phyloP scores from a whole-genome alignment of 2,888 invertebrate species.

The Drosophila kambysellisi region DNA sequence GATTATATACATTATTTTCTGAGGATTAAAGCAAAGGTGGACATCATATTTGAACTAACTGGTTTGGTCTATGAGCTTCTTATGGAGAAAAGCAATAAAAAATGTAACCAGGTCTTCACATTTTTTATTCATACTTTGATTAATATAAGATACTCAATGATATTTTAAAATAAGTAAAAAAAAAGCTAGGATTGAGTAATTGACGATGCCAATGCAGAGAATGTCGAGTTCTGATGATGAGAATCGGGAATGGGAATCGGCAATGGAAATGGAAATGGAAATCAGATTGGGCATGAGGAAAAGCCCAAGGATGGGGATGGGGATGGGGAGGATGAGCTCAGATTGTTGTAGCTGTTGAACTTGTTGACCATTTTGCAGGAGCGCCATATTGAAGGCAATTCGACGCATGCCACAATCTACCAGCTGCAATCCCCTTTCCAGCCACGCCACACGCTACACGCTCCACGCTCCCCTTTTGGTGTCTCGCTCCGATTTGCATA shows the following conservation, averaged over 20 bases:
- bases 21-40: not conserved
- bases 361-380: constrained; percentile 45
- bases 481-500: constrained; percentile 70
- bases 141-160: not conserved
- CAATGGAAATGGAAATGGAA: not conserved
- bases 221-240: not conserved
- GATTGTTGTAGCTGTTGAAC: constrained; percentile 53
- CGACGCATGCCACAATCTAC: constrained; percentile 10
- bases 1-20: no score
- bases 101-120: no score
- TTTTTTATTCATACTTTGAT: not conserved
- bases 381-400: constrained; percentile 32
- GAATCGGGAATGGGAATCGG: not conserved
- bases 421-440: not conserved
- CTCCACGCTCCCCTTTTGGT: not conserved
- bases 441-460: no score
- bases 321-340: not conserved
- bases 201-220: not conserved
- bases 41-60: not conserved
- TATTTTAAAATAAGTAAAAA: not conserved
- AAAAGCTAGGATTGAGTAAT: not conserved
- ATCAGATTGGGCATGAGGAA: not conserved
- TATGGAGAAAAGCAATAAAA: no score
- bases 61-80: not conserved
- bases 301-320: not conserved